Percentiles rank a stretch among this genome's conserved stretches.
These are phyloP conservation scores for Corythucha ciliata DNA, from an alignment of 2,888 invertebrate genomes.

Conservation along the genomic window DNA sequence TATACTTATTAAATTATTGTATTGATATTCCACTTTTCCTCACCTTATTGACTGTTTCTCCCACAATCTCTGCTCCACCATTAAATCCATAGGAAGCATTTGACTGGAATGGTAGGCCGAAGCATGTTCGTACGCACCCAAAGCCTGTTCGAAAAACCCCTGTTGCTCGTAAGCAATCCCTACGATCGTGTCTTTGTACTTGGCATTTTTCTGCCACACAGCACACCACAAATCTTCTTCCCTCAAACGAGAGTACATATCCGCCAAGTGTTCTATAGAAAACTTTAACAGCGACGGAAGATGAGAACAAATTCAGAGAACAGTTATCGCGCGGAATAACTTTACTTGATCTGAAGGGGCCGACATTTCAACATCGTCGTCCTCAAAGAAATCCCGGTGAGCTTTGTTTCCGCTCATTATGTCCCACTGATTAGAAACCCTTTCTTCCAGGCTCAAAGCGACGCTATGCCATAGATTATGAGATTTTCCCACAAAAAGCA, in stretches of 20 bases:
- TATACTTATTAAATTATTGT: not conserved
- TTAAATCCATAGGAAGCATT: conserved; percentile 63
- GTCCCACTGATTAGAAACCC: conserved; percentile 48
- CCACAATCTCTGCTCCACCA: conserved; percentile 70
- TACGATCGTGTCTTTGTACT: conserved; percentile 80
- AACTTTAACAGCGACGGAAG: conserved; percentile 4
- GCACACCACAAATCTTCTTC: conserved; percentile 97
- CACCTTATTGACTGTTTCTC: conserved; percentile 78
- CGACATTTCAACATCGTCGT: conserved; percentile 69
- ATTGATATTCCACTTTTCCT: conserved; percentile 39
- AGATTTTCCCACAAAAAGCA: conserved; percentile 85
- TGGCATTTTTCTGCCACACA: conserved; percentile 86
- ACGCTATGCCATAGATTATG: conserved; percentile 98
- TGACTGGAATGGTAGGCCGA: conserved; percentile 71
- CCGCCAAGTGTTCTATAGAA: conserved; percentile 64
- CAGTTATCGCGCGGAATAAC: too few relatives aligned
- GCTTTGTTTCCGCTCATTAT: conserved; percentile 42
- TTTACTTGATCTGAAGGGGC: conserved; percentile 53
- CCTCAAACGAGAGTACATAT: conserved; percentile 82
- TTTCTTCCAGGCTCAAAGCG: conserved; percentile 78
- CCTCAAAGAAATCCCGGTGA: conserved; percentile 49
- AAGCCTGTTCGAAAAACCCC: conserved; percentile 89
- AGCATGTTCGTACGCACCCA: conserved; percentile 76
- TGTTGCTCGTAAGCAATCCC: conserved; percentile 92
- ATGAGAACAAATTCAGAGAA: too few relatives aligned